Base-by-base conservation (phyloP, 2,113 vertebrate genomes). In the Lepisosteus oculatus region DNA sequence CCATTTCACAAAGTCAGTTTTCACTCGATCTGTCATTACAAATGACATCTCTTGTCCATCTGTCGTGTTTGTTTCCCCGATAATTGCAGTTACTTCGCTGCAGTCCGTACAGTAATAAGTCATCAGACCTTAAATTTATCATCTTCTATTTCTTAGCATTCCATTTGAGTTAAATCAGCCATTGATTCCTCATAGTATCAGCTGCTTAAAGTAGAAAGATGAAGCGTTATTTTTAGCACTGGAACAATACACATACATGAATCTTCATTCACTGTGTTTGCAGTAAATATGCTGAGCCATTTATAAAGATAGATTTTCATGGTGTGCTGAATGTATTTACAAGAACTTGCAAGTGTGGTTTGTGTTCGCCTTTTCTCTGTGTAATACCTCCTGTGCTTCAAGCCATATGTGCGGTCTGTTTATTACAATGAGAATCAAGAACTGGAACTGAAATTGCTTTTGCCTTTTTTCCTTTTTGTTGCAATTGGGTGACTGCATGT, bases 191-290 rank as follows among this genome's bases (percentile, higher is more conserved):
- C 74, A 76, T 84, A 85, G 79, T 84, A 82, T 85, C 55, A 47
- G 15, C 11, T 82, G 81, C 73, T 90, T 83, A 71, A 85, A 86
- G 85, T 90, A 87, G 84, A 79, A 90, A 88, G 90, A 81, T 75
- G 82, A 64, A 80, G 86, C 80, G 80, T 87, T 92, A 90, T 92
- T 93, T 93, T 93, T 92, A 90, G 87, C 86, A 76, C 85, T 87
- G 81, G 79, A 77, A 86, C 85, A 84, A 78, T 85, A 85, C 85
- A 83, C 74, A 79, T 85, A 84, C 82, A 86, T 59, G 88, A 88
- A 88, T 91, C 85, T 84, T 88, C 80, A 1, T 88, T 90, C 82
- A 79, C 76, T 77, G 80, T 80, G 78, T 85, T 84, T 88, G 70
- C 86, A 87, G 86, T 85, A 87, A 87, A 84, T 87, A 87, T 80